Base-by-base conservation (phyloP, 2,113 vertebrate species). In the Esox niger region DNA sequence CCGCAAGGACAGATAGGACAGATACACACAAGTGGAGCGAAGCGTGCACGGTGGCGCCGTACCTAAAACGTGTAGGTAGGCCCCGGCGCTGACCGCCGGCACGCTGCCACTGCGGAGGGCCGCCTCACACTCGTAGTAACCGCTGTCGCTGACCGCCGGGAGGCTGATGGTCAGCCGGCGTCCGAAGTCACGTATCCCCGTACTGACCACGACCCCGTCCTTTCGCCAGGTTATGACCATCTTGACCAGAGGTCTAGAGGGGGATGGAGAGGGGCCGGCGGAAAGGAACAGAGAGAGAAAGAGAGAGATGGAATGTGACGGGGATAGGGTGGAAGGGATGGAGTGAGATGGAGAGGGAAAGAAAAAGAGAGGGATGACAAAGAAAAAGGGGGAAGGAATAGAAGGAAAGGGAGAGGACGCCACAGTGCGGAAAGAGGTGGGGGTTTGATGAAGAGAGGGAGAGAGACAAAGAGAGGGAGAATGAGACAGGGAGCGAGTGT, bases 191-290 rank as follows among this genome's bases (percentile, higher is more conserved):
- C 95, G 94, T 81, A 98, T 88, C 30, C 97, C 96, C 0, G 90
- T 89, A 7, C 84, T 92, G 71, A 98, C 77, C 26, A 87, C 84
- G 0, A 52, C 79, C 1, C 97, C 95, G 0, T 96, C 91, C 82
- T 98, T 98, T 87, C 92, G 94, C 97, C 97, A 99, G 10, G 94
- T 76, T 66, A 99, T 93, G 72, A 91, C 93, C 80, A 98, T 93
- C 81, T 97, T 98, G 71, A 96, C 93, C 62, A 99, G 92, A 0
- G 97, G 97, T 86, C 97, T 98, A 83, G 0, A 17, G 46, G 31
- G 33, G 7, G 67, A 26, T 54, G n/a, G 49, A 6, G 26, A 46
- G 23, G 60, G 8, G 8, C 10, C 21, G 15, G 17, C 3, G 23
- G 8, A 59, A 35, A 21, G 1, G 8, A 27, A 30, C 7, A 68